phyloP scores from a whole-genome alignment of 2,888 invertebrate genomes.

The Formica aserva region DNA sequence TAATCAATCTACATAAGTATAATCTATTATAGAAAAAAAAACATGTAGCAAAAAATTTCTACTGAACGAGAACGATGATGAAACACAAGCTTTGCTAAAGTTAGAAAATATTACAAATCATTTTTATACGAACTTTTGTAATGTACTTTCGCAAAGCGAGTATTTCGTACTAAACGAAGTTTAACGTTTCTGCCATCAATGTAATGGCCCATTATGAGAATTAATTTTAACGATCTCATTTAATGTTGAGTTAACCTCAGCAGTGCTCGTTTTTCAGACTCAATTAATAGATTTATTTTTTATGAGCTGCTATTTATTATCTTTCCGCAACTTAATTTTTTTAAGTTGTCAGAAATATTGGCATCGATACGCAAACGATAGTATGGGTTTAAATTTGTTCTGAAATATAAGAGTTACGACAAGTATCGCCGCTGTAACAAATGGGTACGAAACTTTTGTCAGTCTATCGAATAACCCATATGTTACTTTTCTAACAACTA shows the following conservation, averaged over 20 bases:
- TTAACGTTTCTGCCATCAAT: not conserved
- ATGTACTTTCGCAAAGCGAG: not conserved
- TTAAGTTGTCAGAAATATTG: not conserved
- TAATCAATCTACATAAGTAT: not conserved
- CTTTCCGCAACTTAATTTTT: not conserved
- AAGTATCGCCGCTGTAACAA: slow-evolving; percentile 1
- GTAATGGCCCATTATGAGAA: not conserved
- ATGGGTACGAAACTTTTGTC: slow-evolving; percentile 41
- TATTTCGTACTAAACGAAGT: not conserved
- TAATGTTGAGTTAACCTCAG: slow-evolving; percentile 13
- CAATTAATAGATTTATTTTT: slow-evolving; percentile 12
- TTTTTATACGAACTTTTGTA: not conserved
- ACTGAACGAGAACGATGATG: not conserved
- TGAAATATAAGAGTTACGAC: slow-evolving; percentile 7
- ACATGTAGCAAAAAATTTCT: not conserved
- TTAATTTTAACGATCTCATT: slow-evolving; percentile 34
- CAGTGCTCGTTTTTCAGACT: not conserved
- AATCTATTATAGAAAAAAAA: not conserved
- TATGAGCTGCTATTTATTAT: not conserved
- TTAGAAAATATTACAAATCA: not conserved
- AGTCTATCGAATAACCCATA: slow-evolving; percentile 5
- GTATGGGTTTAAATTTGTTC: not conserved
- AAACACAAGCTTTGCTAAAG: not conserved
- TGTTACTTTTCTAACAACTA: slow-evolving; percentile 20
- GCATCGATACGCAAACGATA: not conserved